A percentile compares a stretch with the other conserved stretches of the same genome.
These are phyloP conservation scores for Morone saxatilis DNA, from an alignment of 2,113 vertebrate genomes.

Conservation along the genomic window DNA sequence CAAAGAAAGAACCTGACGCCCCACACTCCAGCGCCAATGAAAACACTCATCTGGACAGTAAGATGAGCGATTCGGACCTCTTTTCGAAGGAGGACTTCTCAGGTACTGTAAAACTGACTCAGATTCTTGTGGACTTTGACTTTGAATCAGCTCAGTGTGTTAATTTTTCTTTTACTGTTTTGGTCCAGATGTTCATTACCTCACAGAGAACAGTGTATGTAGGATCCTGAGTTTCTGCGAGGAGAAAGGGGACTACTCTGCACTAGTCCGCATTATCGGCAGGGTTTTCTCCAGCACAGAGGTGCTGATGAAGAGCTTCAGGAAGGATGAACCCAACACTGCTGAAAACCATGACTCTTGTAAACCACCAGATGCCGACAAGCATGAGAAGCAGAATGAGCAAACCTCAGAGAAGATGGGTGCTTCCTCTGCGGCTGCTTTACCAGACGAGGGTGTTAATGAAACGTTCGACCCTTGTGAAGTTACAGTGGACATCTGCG, in stretches of 20 bases:
- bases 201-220: slow-evolving; percentile 93
- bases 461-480: slow-evolving; percentile 87
- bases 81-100: slow-evolving; percentile 90
- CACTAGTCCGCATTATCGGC: slow-evolving; percentile 93
- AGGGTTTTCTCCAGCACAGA: slow-evolving; percentile 95
- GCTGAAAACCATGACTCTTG: slow-evolving; percentile 88
- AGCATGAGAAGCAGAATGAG: slow-evolving; percentile 90
- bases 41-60: slow-evolving; percentile 85
- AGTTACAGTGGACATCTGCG: slow-evolving; percentile 92
- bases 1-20: slow-evolving; percentile 92
- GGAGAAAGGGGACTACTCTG: slow-evolving; percentile 92
- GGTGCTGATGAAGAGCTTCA: slow-evolving; percentile 93
- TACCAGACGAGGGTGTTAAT: slow-evolving; percentile 84
- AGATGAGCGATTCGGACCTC: slow-evolving; percentile 89
- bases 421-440: slow-evolving; percentile 79
- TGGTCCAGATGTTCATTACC: slow-evolving; percentile 90
- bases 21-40: slow-evolving; percentile 89
- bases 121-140: not conserved
- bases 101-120: slow-evolving; percentile 83
- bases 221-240: slow-evolving; percentile 92
- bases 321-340: slow-evolving; percentile 87
- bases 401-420: slow-evolving; percentile 80
- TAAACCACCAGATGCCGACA: slow-evolving; percentile 86
- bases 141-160: not conserved
- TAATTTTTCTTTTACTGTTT: slow-evolving; percentile 14